Base-by-base conservation (phyloP, 2,797 vertebrate species). In the Todus mexicanus region DNA sequence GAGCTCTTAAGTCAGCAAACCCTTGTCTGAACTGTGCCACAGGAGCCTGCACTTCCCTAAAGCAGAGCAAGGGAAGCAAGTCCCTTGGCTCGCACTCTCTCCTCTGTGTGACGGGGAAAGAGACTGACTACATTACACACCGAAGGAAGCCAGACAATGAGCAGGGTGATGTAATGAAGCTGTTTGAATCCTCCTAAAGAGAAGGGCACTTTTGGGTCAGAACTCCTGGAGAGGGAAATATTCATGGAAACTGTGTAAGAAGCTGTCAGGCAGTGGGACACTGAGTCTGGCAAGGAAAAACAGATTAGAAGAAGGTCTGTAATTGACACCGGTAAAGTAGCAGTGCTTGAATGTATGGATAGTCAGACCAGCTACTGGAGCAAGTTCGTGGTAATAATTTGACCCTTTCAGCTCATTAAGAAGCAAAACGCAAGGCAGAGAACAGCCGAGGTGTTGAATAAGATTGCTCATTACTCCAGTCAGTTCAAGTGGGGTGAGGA, bases 71-170 rank as follows among this genome's bases (percentile, higher is more conserved):
- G 35, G 43, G 31, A 75, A 69, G 20, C 5, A 9, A 42, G 6
- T 72, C 57, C 40, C 31, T 63, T 1, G 1, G n/a, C 38, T 54
- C 7, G 0, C 0, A 0, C 15, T 82, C 26, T 61, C 11, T 64
- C 23, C 17, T 85, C 11, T 50, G 8, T 33, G 40, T 15, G n/a
- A 26, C 1, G 5, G 35, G 8, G 42, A 85, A 56, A 53, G 29
- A 69, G 31, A 5, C 14, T 61, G 50, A 63, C 42, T 87, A 7
- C 20, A 4, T 47, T 80, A 31, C 11, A 33, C 38, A 15, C 27
- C 10, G 38, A 84, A 81, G 40, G 18, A 78, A 83, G n/a, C 14
- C 73, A 37, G 47, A 77, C 25, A 92, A 43, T 20, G 3, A 42
- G 50, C 38, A 66, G 4, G 4, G 35, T 65, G 31, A 61, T 56